These are phyloP conservation scores for Periphyllus acericola DNA, from an alignment of 2,888 invertebrate species.

Conservation along the genomic window DNA sequence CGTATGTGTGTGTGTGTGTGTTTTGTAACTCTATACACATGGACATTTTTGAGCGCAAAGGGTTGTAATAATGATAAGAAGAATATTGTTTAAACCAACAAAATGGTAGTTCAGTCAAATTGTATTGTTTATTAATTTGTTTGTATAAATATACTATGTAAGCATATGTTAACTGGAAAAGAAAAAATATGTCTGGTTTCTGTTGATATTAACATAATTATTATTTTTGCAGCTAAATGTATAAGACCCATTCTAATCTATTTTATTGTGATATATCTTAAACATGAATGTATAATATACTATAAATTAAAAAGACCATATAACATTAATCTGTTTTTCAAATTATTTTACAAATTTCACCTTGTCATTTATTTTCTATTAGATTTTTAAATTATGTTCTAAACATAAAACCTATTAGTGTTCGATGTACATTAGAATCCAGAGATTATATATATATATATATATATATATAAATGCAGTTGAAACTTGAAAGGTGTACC, in stretches of 20 bases:
- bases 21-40: background rate
- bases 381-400: background rate
- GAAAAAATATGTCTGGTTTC: conserved; percentile 26
- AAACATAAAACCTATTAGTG: too few relatives aligned
- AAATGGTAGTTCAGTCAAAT: conserved; percentile 35
- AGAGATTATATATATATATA: too few relatives aligned
- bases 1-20: background rate
- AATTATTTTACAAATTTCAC: background rate
- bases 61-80: background rate
- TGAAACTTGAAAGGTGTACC: too few relatives aligned
- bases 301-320: conserved; percentile 43
- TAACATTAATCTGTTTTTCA: background rate
- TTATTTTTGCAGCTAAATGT: conserved; percentile 52
- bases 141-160: conserved; percentile 25
- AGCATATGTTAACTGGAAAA: background rate
- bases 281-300: conserved; percentile 44
- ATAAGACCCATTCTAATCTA: conserved; percentile 46
- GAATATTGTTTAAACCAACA: conserved; percentile 16
- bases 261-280: conserved; percentile 60
- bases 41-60: conserved; percentile 10
- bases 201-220: conserved; percentile 43
- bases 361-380: background rate
- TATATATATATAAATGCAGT: too few relatives aligned
- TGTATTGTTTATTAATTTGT: conserved; percentile 37
- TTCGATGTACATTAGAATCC: too few relatives aligned